Conservation (phyloP, 2,113 vertebrate genomes). For the Hemiprocne comata region DNA sequence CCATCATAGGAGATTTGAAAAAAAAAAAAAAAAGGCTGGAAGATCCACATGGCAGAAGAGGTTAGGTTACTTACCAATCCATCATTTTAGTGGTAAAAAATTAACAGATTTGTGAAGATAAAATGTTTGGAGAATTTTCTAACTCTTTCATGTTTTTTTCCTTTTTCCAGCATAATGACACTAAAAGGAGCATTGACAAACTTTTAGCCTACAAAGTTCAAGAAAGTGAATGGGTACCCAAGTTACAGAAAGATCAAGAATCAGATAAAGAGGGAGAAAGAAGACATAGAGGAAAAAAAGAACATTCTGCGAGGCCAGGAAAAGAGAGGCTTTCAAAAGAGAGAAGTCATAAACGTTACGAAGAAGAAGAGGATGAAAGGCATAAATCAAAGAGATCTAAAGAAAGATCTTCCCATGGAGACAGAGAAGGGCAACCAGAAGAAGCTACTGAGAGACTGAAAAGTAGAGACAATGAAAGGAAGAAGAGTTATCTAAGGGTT, state of each 20-base stretch:
- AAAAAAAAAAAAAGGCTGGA: background rate
- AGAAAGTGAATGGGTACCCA: conserved; percentile 28
- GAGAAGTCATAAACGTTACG: background rate
- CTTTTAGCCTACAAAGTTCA: conserved; percentile 45
- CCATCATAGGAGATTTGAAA: background rate
- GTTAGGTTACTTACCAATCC: background rate
- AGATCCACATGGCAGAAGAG: background rate
- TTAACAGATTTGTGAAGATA: background rate
- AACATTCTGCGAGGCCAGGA: conserved; percentile 21
- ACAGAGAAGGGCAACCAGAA: conserved; percentile 20
- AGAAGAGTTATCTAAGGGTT: conserved; percentile 69
- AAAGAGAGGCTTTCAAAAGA: conserved; percentile 54
- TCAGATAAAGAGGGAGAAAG: conserved; percentile 55
- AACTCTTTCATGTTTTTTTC: background rate
- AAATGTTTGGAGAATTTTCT: background rate
- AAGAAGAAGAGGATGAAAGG: conserved; percentile 48
- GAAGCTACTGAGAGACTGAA: conserved; percentile 46
- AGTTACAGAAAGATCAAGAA: conserved; percentile 49
- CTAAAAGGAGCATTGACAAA: conserved; percentile 43
- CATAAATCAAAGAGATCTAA: conserved; percentile 46
- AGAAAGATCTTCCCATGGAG: conserved; percentile 36
- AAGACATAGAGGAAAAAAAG: conserved; percentile 59
- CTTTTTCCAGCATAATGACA: conserved; percentile 35
- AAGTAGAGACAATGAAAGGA: conserved; percentile 45
- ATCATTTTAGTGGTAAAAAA: background rate